Conservation (phyloP, 2,113 vertebrate genomes). For the Megaptera novaeangliae region DNA sequence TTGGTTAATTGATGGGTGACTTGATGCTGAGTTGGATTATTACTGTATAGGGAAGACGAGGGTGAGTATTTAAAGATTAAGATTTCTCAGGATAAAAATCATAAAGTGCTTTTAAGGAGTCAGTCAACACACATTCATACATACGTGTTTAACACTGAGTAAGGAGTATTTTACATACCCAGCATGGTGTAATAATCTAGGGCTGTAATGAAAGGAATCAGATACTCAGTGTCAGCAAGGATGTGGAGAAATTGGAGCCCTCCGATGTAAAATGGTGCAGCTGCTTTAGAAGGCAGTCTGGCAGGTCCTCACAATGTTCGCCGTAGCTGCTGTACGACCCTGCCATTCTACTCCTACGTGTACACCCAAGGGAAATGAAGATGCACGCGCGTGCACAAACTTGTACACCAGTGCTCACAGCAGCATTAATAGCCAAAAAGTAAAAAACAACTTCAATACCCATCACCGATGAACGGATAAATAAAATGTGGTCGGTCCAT, state of each 20-base stretch:
- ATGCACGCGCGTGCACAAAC: neutral
- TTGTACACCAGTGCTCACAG: too few relatives aligned
- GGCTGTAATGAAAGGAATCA: too few relatives aligned
- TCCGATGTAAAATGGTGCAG: rapidly evolving
- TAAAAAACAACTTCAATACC: neutral
- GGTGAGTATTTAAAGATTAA: neutral
- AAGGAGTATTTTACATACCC: too few relatives aligned
- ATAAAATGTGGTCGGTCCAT: rapidly evolving
- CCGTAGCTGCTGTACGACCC: rapidly evolving
- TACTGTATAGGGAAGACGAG: neutral
- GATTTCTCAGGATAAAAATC: neutral
- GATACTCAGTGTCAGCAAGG: neutral
- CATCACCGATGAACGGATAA: neutral
- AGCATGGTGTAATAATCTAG: neutral
- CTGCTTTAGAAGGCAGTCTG: neutral
- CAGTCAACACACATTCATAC: rapidly evolving
- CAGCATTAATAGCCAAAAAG: neutral
- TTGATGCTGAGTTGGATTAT: too few relatives aligned
- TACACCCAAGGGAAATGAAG: too few relatives aligned
- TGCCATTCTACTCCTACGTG: neutral
- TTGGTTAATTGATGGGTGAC: neutral
- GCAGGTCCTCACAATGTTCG: neutral
- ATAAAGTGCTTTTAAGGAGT: neutral
- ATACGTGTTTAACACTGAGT: neutral
- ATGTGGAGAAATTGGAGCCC: neutral